Evolutionary conservation across 2,797 vertebrate genomes (phyloP), one percentile per base, ranked within the genome.

Genomic region (Peromyscus aztecus): DNA sequence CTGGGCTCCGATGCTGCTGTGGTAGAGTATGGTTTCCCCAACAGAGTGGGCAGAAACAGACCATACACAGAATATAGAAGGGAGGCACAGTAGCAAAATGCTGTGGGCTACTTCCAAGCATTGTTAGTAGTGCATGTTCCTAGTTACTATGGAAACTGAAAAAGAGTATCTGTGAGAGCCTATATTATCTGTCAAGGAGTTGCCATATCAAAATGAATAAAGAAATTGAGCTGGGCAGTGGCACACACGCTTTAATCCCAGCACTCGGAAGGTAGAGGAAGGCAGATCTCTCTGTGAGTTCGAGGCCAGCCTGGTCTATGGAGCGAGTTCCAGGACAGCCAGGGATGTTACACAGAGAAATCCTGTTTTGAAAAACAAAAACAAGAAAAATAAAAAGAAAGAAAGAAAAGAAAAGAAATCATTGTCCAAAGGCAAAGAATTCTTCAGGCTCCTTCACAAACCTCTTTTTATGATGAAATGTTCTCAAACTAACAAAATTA

Each of bases 401-500:
- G 49, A 52, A 52, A 52, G 52, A 49, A 52, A 14, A 52, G 13
- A 57, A 57, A 49, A 83, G 24, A 67, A 34, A 8, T 57, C 19
- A 57, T 21, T 69, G 40, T 49, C 37, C 11, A 81, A 8, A 24
- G 84, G 40, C 24, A 59, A 40, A 19, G 85, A 67, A 24, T 75
- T 88, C 46, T 37, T 55, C 29, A 55, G n/a, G 55, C 40, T 76
- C 52, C 73, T 88, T 55, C 34, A 77, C 19, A 61, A 34, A 61
- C 10, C 76, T 83, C 19, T 8, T 69, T 92, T 89, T n/a, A 84
- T 61, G 71, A 78, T 78, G 61, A 52, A 6, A 61, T 85, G 40
- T n/a, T 89, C 71, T 78, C 71, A 71, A 77, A 84, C 34, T 67
- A 84, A 59, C 46, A n/a, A 84, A 92, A 84, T 71, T 34, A 83